Evolutionary conservation across 2,888 invertebrate genomes (phyloP).

Genomic region (Germaria angustata): DNA sequence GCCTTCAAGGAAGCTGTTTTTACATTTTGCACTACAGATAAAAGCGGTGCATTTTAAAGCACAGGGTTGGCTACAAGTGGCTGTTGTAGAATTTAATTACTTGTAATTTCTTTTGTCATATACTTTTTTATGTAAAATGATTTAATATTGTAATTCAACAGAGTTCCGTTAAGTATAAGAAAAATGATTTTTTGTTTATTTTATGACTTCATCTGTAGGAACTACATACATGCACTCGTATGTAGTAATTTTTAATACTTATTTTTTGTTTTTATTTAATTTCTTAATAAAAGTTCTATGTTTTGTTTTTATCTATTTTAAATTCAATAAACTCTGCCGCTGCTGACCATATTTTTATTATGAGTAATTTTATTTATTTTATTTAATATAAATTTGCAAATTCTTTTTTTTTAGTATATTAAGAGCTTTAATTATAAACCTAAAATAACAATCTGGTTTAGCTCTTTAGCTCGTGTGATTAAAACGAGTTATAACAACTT

Average conservation of each 20-base stretch:
- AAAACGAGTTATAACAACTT: too few species aligned
- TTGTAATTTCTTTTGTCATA: slow-evolving; percentile 9
- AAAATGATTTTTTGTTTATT: slow-evolving; percentile 26
- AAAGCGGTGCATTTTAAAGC: slow-evolving; percentile 2
- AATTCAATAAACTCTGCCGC: not conserved
- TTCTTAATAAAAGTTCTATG: not conserved
- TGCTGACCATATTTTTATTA: slow-evolving; percentile 16
- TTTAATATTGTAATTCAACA: slow-evolving; percentile 18
- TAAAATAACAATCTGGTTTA: slow-evolving; percentile 19
- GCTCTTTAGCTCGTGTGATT: not conserved
- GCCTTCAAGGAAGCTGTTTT: not conserved
- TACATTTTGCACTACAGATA: not conserved
- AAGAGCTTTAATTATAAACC: not conserved
- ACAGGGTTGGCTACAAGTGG: not conserved
- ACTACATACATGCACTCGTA: too few species aligned
- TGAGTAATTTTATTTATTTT: slow-evolving; percentile 28
- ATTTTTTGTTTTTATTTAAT: not conserved
- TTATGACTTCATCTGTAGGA: too few species aligned
- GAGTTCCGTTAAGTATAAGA: slow-evolving; percentile 31
- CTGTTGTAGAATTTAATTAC: slow-evolving; percentile 1
- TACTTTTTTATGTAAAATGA: not conserved
- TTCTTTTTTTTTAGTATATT: not conserved
- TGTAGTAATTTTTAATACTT: not conserved
- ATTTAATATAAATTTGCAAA: not conserved
- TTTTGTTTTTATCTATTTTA: not conserved